Evolutionary conservation across 2,888 invertebrate species (phyloP).

Genomic region (Acronicta aceris): DNA sequence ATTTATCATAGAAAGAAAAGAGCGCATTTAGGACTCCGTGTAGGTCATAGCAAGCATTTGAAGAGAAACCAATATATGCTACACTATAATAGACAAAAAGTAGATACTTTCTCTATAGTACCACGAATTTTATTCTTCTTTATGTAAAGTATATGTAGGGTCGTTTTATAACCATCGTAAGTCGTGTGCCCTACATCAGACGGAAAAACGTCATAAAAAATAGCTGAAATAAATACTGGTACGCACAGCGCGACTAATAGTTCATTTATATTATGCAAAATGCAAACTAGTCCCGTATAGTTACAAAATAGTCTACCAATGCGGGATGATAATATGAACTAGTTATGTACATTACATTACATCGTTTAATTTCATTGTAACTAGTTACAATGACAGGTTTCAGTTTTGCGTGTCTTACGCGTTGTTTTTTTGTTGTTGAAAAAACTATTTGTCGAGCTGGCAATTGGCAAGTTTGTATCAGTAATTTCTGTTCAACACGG

Average conservation of each 20-base stretch:
- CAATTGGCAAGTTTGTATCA: no score
- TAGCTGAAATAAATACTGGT: background rate
- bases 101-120: no score
- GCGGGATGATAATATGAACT: slow-evolving; percentile 31
- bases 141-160: background rate
- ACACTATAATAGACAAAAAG: no score
- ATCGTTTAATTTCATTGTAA: background rate
- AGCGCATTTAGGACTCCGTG: no score
- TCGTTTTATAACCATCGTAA: background rate
- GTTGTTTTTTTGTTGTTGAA: background rate
- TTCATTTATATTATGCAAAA: slow-evolving; percentile 19
- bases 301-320: slow-evolving; percentile 30
- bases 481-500: no score
- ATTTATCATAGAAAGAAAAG: no score
- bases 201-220: slow-evolving; percentile 5
- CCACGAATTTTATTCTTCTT: no score
- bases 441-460: background rate
- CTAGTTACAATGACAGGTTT: background rate
- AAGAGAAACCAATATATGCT: no score
- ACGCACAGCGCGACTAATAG: slow-evolving; percentile 13
- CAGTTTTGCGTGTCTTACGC: background rate
- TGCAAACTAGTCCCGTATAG: slow-evolving; percentile 36
- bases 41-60: no score
- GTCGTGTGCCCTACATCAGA: background rate
- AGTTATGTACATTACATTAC: slow-evolving; percentile 12